Evolutionary conservation across 2,797 vertebrate species (phyloP), one percentile per base, ranked within the genome.

Genomic region (Bucorvus abyssinicus): DNA sequence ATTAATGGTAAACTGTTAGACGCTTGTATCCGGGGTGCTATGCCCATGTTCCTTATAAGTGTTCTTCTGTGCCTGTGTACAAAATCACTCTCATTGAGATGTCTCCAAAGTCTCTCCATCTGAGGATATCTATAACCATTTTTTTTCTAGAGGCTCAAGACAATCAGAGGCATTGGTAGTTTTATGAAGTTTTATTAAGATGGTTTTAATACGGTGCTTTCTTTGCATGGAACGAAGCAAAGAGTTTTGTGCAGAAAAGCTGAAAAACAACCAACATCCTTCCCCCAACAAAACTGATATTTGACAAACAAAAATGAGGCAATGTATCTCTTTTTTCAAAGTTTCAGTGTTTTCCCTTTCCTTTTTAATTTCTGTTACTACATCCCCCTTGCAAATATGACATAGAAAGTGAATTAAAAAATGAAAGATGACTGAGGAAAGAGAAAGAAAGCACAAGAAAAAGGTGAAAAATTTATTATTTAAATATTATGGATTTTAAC

Each of bases 221-320:
- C 0, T 12, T 77, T 80, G 63, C n/a, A 52, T 24, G 30, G n/a
- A 80, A 36, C n/a, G 9, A 70, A 45, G 18, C 18, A 63, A 63
- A 75, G 26, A 14, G 3, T 45, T 75, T 44, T 90, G 12, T 60
- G 5, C 10, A 60, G 18, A 57, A 86, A 94, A 92, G 14, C 22
- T 32, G 26, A 81, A 61, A 81, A 70, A 64, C 17, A 70, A 19
- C 2, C 14, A 76, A 27, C 3, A 1, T 55, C 9, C 17, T 69
- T 79, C 5, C 3, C 14, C 2, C 8, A 40, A 2, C 1, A 2
- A 56, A 86, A 77, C 6, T 0, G 0, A n/a, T 17, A 2, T 40
- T 71, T 53, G 12, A 40, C 38, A 12, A 68, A 71, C 2, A 64
- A 81, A 63, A 88, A 75, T 52, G 29, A 88, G 7, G 2, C 14